These are phyloP conservation scores for Amphiprion clarkii DNA, from an alignment of 2,797 vertebrate species.

Conservation along the genomic window DNA sequence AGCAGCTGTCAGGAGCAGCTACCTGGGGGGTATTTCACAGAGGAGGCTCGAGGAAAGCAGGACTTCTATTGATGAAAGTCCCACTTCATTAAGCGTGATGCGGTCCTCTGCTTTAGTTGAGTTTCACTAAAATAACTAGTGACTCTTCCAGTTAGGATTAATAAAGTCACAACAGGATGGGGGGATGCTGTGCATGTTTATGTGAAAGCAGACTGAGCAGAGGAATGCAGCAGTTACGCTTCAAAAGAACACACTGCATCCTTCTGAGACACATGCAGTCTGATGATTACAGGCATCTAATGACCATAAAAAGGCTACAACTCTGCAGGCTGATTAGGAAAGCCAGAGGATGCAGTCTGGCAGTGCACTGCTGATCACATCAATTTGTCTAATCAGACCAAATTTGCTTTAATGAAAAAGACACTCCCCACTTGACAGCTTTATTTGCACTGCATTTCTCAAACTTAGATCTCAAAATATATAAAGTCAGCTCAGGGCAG, in stretches of 20 bases:
- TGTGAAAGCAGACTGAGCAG: constrained; percentile 5
- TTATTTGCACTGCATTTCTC: constrained; percentile 40
- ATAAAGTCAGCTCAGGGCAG: constrained; percentile 6
- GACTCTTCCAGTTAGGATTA: constrained; percentile 49
- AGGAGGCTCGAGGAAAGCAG: constrained; percentile 19
- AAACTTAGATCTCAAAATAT: constrained; percentile 8
- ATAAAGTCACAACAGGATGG: constrained; percentile 27
- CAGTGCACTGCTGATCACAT: constrained; percentile 55
- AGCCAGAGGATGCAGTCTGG: constrained; percentile 47
- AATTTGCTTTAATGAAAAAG: constrained; percentile 61
- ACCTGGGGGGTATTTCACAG: constrained; percentile 51
- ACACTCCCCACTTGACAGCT: constrained; percentile 39
- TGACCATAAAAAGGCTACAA: constrained; percentile 39
- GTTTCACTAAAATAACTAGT: constrained; percentile 43
- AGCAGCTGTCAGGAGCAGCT: constrained; percentile 75
- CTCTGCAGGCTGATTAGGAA: constrained; percentile 58
- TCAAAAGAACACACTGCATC: constrained; percentile 26
- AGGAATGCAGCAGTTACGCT: constrained; percentile 24
- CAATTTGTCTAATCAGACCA: constrained; percentile 60
- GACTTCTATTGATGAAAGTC: constrained; percentile 50
- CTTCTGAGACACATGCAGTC: constrained; percentile 34
- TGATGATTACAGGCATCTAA: constrained; percentile 59
- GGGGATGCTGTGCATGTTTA: constrained; percentile 1
- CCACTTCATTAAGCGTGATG: constrained; percentile 52
- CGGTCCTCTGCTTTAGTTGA: constrained; percentile 28